Base-by-base conservation (phyloP, 2,797 vertebrate species). In the Gallinago nigripennis region DNA sequence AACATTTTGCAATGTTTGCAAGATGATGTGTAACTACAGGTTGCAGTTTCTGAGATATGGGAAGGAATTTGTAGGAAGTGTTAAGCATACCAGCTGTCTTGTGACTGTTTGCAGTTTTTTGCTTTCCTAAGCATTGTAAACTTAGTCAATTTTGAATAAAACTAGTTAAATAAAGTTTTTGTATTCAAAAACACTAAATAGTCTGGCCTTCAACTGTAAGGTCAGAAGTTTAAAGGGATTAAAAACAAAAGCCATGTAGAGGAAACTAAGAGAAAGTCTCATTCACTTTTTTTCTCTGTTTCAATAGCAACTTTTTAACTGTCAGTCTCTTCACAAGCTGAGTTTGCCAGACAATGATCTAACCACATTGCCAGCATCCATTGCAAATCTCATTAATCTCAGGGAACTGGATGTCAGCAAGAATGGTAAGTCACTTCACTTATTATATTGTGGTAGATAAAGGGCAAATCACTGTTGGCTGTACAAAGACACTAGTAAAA, bases 331-430 rank as follows among this genome's bases (percentile, higher is more conserved):
- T 95, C 98, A 99, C 96, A 99, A 99, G 94, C 98, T 99, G 98
- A 99, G 99, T 98, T 98, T 99, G 98, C 99, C 99, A 94, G 99
- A 99, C 98, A 99, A 99, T 97, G 99, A 99, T 98, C 98, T 99
- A 94, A 98, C 99, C 56, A 98, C 98, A 94, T 98, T 99, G 98
- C 99, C 99, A 86, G 98, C 99, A 92, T 99, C 98, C 79, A 99
- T 99, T 96, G 99, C 99, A 97, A 99, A 99, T 98, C 99, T 99
- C 98, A 98, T 99, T 98, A 99, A 99, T 98, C 99, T 99, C 98
- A 99, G 98, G 98, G 99, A 99, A 98, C 98, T 99, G 94, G 99
- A 99, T 97, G 98, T 99, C 99, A 99, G 99, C 99, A 99, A 99
- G 98, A 99, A 99, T 98, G 99, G 99, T 99, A 99, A 99, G 99